These are phyloP conservation scores for Carapus acus DNA, from an alignment of 2,797 vertebrate species.

Conservation along the genomic window DNA sequence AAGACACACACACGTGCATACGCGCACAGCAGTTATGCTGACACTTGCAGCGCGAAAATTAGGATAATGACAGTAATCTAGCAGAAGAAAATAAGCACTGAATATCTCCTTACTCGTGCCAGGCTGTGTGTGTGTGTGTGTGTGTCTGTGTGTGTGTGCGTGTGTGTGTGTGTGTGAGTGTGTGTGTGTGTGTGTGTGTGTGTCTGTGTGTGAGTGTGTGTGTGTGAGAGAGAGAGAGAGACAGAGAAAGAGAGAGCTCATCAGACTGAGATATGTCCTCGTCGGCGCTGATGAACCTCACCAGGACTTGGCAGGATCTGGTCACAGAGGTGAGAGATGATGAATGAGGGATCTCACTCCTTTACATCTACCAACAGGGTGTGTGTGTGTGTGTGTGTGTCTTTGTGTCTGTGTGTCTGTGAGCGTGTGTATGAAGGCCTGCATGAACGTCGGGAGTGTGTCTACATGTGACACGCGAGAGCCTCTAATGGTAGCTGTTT, in stretches of 20 bases:
- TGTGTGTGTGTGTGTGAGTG: background rate
- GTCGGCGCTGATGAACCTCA: slow-evolving; percentile 59
- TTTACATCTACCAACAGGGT: slow-evolving; percentile 41
- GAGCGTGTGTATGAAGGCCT: background rate
- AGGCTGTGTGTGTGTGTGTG: slow-evolving; percentile 6
- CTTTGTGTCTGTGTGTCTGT: slow-evolving; percentile 10
- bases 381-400: slow-evolving; percentile 12
- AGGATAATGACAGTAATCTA: slow-evolving; percentile 53
- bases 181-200: too few relatives aligned
- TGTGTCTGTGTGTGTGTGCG: background rate
- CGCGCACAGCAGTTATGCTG: slow-evolving; percentile 18
- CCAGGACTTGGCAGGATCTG: slow-evolving; percentile 36
- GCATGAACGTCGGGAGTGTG: too few relatives aligned
- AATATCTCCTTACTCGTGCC: slow-evolving; percentile 35
- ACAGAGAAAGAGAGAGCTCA: slow-evolving; percentile 33
- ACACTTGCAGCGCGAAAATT: slow-evolving; percentile 39
- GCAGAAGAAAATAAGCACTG: slow-evolving; percentile 43
- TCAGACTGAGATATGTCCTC: slow-evolving; percentile 54
- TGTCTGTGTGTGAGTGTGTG: too few relatives aligned
- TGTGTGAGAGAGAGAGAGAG: too few relatives aligned
- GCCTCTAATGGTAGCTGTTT: too few relatives aligned
- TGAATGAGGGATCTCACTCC: slow-evolving; percentile 41
- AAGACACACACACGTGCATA: slow-evolving; percentile 13
- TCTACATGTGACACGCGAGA: too few relatives aligned
- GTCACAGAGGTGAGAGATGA: slow-evolving; percentile 42